A percentile compares a stretch with the other conserved stretches of the same genome.
Evolutionary conservation across 2,113 vertebrate species (phyloP).

Genomic region (Pituophis catenifer): DNA sequence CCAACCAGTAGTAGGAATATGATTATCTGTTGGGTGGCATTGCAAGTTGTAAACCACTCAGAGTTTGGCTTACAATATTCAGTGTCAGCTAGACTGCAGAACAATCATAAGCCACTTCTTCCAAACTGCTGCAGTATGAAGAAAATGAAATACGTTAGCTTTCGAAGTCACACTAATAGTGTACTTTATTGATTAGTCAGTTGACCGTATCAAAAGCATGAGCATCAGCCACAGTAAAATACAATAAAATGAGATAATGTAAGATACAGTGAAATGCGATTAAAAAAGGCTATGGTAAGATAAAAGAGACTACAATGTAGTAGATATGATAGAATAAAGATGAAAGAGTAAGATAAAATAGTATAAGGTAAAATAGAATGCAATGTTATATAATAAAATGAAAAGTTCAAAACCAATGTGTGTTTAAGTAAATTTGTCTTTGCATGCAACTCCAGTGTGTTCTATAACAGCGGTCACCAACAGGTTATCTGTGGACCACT

Average conservation of each 20-base stretch:
- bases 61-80: not conserved
- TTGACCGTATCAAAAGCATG: not conserved
- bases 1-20: not conserved
- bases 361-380: not conserved
- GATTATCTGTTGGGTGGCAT: not conserved
- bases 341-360: not conserved
- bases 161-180: not conserved
- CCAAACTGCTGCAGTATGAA: not conserved
- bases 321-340: not conserved
- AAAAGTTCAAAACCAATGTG: not conserved
- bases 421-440: not conserved
- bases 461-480: not conserved
- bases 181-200: not conserved
- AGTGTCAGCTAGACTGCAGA: not conserved
- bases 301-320: not conserved
- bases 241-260: not conserved
- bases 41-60: not conserved
- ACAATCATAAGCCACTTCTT: not conserved
- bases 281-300: not conserved
- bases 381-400: not conserved
- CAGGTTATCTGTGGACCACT: too few species aligned
- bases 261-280: not conserved
- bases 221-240: not conserved
- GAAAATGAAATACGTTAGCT: too few species aligned
- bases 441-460: not conserved